A percentile compares a stretch with the other conserved stretches of the same genome.
These are phyloP conservation scores for Elephantulus edwardii DNA, from an alignment of 2,113 vertebrate genomes.

Conservation along the genomic window DNA sequence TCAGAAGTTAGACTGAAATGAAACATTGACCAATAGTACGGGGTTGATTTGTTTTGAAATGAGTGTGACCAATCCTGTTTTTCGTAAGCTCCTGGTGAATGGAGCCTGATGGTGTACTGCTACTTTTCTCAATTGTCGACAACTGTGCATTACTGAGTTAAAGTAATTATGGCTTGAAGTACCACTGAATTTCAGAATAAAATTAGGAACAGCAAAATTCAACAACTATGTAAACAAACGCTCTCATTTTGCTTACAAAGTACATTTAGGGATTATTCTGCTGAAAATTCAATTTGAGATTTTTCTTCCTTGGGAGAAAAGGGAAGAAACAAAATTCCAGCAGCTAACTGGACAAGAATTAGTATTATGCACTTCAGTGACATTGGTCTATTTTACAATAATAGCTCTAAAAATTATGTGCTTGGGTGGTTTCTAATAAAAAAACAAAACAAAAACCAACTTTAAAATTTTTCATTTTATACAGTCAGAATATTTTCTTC, in stretches of 20 bases:
- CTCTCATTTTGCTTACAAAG: conserved; percentile 66
- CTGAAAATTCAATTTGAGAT: conserved; percentile 17
- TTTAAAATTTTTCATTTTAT: too few species aligned
- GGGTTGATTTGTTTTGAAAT: conserved; percentile 60
- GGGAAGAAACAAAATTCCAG: conserved; percentile 34
- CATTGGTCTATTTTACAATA: conserved; percentile 36
- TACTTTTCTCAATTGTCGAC: conserved; percentile 64
- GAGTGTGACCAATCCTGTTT: conserved; percentile 66
- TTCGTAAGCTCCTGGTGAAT: conserved; percentile 66
- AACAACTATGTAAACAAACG: conserved; percentile 71
- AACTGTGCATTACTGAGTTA: conserved; percentile 69
- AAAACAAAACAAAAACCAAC: too few species aligned
- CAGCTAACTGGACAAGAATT: conserved; percentile 44
- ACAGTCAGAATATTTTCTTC: too few species aligned
- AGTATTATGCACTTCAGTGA: conserved; percentile 53
- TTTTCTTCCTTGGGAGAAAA: conserved; percentile 59
- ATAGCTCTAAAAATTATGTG: too few species aligned
- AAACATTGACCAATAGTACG: conserved; percentile 58
- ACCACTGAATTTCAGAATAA: conserved; percentile 74
- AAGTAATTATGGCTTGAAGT: conserved; percentile 69
- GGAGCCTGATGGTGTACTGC: conserved; percentile 60
- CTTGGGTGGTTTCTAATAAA: too few species aligned
- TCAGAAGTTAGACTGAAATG: conserved; percentile 73
- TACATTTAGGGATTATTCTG: conserved; percentile 57
- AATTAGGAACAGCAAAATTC: conserved; percentile 61